Base-by-base conservation (phyloP, 2,888 invertebrate species). In the Amblyjoppa fuscipennis region DNA sequence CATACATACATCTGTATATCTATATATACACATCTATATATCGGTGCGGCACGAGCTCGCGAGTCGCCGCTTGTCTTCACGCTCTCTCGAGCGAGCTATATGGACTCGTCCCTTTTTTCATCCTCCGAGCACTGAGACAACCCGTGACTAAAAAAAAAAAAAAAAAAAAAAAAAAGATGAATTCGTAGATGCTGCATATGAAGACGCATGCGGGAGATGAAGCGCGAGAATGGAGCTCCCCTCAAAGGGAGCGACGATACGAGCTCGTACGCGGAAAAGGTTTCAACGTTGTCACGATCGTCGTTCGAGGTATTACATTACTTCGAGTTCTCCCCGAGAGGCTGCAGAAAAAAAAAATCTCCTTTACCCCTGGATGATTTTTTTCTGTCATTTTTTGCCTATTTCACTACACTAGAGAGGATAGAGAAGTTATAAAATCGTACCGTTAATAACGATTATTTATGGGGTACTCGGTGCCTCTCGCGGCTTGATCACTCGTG, bases 361-460 rank as follows among this genome's bases (percentile, higher is more conserved):
- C 31, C 13, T 71, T 9, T 34, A 11, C 28, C 68, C 28, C 49
- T 45, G n/a, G 28, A 13, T 7, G 11, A 20, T 16, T 13, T 70
- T 45, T 28, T 7, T 45, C 31, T 20, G 53, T 66, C 3, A 31
- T n/a, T 49, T n/a, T 61, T 70, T 25, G 3, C 59, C 59, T 70
- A 69, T 59, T 41, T 28, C 38, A 13, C 31, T 11, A 16, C 45
- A 16, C 16, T 53, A 61, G 61, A 31, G 45, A 31, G 25, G 25
- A 49, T 64, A 66, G 13, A 66, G 28, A 38, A 56, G 25, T 64
- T 53, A 86, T 87, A 88, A 87, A 88, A 83, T 45, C 73, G 81
- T 83, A 85, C 76, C 85, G 81, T 68, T 79, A 84, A 78, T 75
- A 86, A 87, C 88, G 88, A 88, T 88, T 88, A 90, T 90, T 88